A percentile compares a stretch with the other conserved stretches of the same genome.
Conservation (phyloP, 2,797 vertebrate genomes). For the Eurystomus glaucurus region DNA sequence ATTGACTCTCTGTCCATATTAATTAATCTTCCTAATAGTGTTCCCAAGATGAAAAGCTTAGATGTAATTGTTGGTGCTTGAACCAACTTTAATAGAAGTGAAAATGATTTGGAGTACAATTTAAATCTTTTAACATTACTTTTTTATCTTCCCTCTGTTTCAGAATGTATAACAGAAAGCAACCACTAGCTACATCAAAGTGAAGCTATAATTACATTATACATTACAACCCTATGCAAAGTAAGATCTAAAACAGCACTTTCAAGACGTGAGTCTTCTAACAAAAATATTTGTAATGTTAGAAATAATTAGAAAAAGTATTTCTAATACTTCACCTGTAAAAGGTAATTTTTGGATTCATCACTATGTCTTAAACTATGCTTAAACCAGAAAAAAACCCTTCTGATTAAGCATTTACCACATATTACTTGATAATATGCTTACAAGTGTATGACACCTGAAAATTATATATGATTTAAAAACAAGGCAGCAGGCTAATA, state of each 20-base stretch:
- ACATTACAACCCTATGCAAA: rapidly evolving
- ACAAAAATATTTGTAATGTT: background rate
- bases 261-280: background rate
- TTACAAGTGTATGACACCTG: background rate
- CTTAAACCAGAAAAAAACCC: background rate
- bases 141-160: background rate
- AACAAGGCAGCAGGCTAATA: background rate
- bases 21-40: background rate
- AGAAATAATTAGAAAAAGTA: background rate
- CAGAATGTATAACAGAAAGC: background rate
- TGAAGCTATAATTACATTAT: background rate
- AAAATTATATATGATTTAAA: background rate
- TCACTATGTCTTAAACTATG: background rate
- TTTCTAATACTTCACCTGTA: background rate
- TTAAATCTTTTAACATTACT: background rate
- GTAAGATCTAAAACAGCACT: background rate
- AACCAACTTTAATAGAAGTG: background rate
- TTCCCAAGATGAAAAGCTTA: background rate
- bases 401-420: background rate
- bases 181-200: background rate
- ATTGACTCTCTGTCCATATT: background rate
- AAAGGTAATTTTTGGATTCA: background rate
- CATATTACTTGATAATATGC: background rate
- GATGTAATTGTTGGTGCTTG: background rate
- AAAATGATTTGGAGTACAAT: background rate